A percentile compares a stretch with the other conserved stretches of the same genome.
Evolutionary conservation across 2,888 invertebrate species (phyloP).

Genomic region (Sinopyrophorus schimmeli): DNA sequence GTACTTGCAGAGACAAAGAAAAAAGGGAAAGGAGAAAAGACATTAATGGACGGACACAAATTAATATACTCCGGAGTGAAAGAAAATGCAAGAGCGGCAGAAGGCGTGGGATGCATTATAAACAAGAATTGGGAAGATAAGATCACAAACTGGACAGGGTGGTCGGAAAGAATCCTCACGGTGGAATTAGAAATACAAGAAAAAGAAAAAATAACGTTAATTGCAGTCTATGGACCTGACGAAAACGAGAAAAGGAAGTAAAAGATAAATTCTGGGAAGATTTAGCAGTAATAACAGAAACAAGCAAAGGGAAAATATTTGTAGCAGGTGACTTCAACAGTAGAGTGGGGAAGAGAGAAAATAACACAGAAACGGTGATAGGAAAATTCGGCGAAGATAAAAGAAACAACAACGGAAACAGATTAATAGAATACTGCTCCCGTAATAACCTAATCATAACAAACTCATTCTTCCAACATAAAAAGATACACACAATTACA

Average conservation of each 20-base stretch:
- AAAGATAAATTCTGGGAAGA: conserved; percentile 20
- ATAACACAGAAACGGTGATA: background rate
- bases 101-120: conserved; percentile 14
- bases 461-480: conserved; percentile 15
- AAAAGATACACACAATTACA: conserved; percentile 19
- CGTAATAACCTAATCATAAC: conserved; percentile 15
- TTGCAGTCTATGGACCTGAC: conserved; percentile 17
- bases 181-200: conserved; percentile 4
- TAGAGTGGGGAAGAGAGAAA: background rate
- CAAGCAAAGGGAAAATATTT: conserved; percentile 11
- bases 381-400: conserved; percentile 18
- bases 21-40: conserved; percentile 14
- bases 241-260: conserved; percentile 11
- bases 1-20: conserved; percentile 12
- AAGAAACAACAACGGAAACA: conserved; percentile 24
- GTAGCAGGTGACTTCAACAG: too few relatives aligned
- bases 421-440: conserved; percentile 26
- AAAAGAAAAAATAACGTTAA: conserved; percentile 10
- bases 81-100: conserved; percentile 14
- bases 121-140: too few relatives aligned
- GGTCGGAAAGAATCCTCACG: conserved; percentile 16
- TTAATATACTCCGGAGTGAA: conserved; percentile 15
- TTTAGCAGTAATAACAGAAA: conserved; percentile 7
- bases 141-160: conserved; percentile 5
- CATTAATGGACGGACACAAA: conserved; percentile 8